A percentile compares a stretch with the other conserved stretches of the same genome.
phyloP scores from a whole-genome alignment of 1,140 invertebrate genomes.

The Tetranychus urticae region DNA sequence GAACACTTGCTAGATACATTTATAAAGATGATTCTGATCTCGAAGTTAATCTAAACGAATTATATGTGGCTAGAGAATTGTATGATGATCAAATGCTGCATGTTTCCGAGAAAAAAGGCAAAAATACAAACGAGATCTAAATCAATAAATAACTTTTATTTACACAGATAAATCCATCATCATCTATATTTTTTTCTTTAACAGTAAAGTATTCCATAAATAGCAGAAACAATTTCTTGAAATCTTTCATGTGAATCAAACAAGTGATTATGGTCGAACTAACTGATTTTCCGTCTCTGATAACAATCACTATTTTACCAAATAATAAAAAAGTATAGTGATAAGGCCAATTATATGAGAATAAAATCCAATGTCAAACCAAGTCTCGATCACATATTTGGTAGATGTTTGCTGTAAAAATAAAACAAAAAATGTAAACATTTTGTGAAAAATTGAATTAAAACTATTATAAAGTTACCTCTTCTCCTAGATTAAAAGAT shows the following conservation, averaged over 20 bases:
- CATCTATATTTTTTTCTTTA: too few relatives aligned
- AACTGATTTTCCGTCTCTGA: too few relatives aligned
- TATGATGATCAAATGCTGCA: conserved; percentile 78
- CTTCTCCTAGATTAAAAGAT: conserved; percentile 7
- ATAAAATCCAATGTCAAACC: not conserved
- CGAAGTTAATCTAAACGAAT: conserved; percentile 30
- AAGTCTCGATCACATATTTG: not conserved
- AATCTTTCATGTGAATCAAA: too few relatives aligned
- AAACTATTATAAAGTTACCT: not conserved
- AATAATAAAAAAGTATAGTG: not conserved
- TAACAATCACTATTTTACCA: not conserved
- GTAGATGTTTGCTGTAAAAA: not conserved
- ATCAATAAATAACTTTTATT: too few relatives aligned
- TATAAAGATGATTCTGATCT: conserved; percentile 58
- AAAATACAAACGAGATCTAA: conserved; percentile 10
- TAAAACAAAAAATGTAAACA: too few relatives aligned
- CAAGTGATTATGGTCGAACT: too few relatives aligned
- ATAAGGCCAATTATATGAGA: not conserved
- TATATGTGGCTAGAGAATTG: conserved; percentile 42
- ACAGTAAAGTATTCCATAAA: too few relatives aligned
- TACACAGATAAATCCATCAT: too few relatives aligned
- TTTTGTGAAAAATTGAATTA: not conserved
- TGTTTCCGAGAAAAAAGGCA: conserved; percentile 49
- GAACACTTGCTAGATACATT: conserved; percentile 51
- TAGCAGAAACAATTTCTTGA: too few relatives aligned